Evolutionary conservation across 2,888 invertebrate genomes (phyloP), one percentile per base, ranked within the genome.

Genomic region (Heliothis peltigera): DNA sequence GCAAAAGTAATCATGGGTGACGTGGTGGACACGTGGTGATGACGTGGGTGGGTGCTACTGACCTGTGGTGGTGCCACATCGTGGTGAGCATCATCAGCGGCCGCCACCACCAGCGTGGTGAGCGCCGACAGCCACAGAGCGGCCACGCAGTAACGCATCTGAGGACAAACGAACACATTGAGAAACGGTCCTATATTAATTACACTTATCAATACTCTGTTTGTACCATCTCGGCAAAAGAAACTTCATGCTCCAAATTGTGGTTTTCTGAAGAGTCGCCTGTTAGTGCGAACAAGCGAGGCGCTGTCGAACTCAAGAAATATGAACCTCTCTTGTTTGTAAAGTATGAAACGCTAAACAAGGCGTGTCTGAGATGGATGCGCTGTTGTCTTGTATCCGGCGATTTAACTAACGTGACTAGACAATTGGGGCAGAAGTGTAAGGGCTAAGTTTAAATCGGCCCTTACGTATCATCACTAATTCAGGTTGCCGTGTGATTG

Each of bases 131-230:
- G 83, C 91, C 92, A 92, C 87, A 95, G 84, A 77, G 92, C 91
- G 66, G 89, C 90, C 80, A 92, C 87, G 84, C 92, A 91, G 82
- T 84, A 90, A 79, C 92, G 92, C 94, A 94, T 94, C 94, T 94
- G 89, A 0, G 32, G 70, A 78, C 81, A 85, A 58, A 4, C 5
- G 15, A 8, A 25, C 6, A n/a, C 10, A 17, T 54, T 39, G 10
- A 32, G 3, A 32, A 10, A 32, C 32, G 10, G 12, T 32, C 32
- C 12, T 10, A 2, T 1, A 12, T 12, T 32, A 12, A 10, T 32
- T 32, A 32, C 12, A 10, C 32, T 32, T 12, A 12, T 12, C 10
- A 32, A 32, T 32, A 32, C 6, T 6, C 25, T 6, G 10, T 32
- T 4, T 10, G 8, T 32, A 10, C 10, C 6, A 8, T 32, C 32